Evolutionary conservation across 2,113 vertebrate species (phyloP), one percentile per base, ranked within the genome.

Genomic region (Pelmatolapia mariae): DNA sequence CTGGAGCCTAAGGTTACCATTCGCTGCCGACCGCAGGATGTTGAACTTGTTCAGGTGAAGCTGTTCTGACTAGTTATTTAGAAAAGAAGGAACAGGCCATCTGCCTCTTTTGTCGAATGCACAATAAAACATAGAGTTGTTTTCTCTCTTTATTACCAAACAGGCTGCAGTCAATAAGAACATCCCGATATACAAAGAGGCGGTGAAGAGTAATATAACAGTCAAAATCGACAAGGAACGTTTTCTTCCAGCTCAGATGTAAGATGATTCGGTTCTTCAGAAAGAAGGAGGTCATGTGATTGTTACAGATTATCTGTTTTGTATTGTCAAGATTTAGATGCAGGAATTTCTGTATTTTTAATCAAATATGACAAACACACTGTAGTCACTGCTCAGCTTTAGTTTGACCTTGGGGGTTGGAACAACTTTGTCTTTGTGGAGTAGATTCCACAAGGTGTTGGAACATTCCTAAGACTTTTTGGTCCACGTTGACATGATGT

Each of bases 171-270:
- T 99, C 18, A 96, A 97, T 68, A 99, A 97, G 90, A 97, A 92
- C 71, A 97, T 98, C 86, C 97, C 97, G 0, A 68, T 97, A 84
- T 99, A 98, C 94, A 98, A 97, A 96, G 97, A 97, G 8, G 92
- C 97, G 24, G 97, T 97, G 40, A 99, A 98, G 93, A 97, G 94
- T 53, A 97, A 97, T 38, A 93, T 98, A 38, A 96, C 97, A 8
- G 97, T 98, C 87, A 96, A 95, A 16, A 93, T 99, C 31, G 98
- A 99, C 89, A 96, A 96, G 91, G 96, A 98, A 19, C 96, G 93
- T 73, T 98, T 97, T 94, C 97, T 99, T 83, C 90, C 97, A n/a
- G 95, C 98, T 61, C 96, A 97, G 1, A 96, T 98, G 99, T 99
- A 96, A 97, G 97, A 61, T 13, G 8, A n/a, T 82, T 82, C 6